Conservation (phyloP, 2,888 invertebrate genomes). For the Dyspetes luteomarginatus region DNA sequence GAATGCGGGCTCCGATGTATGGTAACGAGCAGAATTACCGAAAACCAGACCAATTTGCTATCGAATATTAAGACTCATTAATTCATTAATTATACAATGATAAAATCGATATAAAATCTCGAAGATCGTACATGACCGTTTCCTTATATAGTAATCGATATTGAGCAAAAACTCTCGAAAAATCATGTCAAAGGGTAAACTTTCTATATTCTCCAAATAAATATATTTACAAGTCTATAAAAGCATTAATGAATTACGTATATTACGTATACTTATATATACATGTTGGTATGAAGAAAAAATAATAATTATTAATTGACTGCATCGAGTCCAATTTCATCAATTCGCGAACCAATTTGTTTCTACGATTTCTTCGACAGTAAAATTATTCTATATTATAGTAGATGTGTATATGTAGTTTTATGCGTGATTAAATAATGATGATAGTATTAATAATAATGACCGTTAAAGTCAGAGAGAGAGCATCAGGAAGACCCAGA, state of each 20-base stretch:
- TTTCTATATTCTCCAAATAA: not conserved
- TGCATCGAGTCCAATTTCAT: slow-evolving; percentile 46
- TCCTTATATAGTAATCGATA: not conserved
- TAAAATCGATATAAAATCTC: not conserved
- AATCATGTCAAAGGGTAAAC: not conserved
- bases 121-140: not conserved
- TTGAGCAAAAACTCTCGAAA: not conserved
- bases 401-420: slow-evolving; percentile 18
- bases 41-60: not conserved
- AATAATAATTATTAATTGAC: slow-evolving; percentile 16
- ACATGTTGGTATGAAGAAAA: too few species aligned
- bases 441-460: slow-evolving; percentile 65
- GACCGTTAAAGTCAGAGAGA: slow-evolving; percentile 44
- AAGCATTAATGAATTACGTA: not conserved
- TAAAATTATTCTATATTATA: not conserved
- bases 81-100: not conserved
- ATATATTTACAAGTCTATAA: not conserved
- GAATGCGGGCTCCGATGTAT: not conserved
- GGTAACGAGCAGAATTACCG: not conserved
- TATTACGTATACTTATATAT: not conserved
- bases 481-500: slow-evolving; percentile 45
- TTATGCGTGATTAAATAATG: slow-evolving; percentile 60
- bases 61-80: not conserved
- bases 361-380: slow-evolving; percentile 25
- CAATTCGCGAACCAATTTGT: slow-evolving; percentile 43